These are phyloP conservation scores for Sphenodon punctatus DNA, from an alignment of 2,797 vertebrate genomes.

Conservation along the genomic window DNA sequence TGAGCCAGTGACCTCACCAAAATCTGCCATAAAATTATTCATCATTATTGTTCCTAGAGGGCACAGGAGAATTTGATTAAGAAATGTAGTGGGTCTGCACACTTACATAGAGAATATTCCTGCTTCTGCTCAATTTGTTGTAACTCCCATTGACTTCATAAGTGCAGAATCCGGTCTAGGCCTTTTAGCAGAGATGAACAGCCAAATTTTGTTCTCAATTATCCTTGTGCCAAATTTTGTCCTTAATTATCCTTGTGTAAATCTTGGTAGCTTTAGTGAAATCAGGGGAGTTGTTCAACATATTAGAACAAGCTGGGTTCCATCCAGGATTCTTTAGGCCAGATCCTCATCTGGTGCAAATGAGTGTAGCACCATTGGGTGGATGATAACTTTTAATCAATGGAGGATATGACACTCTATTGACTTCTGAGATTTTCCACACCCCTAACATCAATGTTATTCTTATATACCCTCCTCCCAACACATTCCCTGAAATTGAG, in stretches of 20 bases:
- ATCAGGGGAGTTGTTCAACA: neutral
- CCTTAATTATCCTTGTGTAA: too few species aligned
- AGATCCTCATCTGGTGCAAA: neutral
- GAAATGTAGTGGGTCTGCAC: accelerated
- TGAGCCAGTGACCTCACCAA: neutral
- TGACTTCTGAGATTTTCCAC: conserved; percentile 40
- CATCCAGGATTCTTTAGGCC: neutral
- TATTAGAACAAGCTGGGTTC: too few species aligned
- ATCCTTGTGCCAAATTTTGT: too few species aligned
- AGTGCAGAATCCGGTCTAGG: neutral
- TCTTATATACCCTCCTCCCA: neutral
- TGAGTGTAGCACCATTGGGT: neutral
- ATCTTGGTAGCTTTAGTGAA: neutral
- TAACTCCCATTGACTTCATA: neutral
- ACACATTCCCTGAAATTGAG: conserved; percentile 15
- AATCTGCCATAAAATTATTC: neutral
- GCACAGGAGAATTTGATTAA: neutral
- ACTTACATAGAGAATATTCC: neutral
- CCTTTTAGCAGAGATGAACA: neutral
- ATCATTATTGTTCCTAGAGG: neutral
- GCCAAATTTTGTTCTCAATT: neutral
- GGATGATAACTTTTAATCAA: conserved; percentile 31
- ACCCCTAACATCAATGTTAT: conserved; percentile 33
- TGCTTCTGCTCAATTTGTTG: neutral
- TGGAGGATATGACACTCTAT: conserved; percentile 33